Evolutionary conservation across 1,140 invertebrate species (phyloP), one percentile per base, ranked within the genome.

Genomic region (Vanessa atalanta): DNA sequence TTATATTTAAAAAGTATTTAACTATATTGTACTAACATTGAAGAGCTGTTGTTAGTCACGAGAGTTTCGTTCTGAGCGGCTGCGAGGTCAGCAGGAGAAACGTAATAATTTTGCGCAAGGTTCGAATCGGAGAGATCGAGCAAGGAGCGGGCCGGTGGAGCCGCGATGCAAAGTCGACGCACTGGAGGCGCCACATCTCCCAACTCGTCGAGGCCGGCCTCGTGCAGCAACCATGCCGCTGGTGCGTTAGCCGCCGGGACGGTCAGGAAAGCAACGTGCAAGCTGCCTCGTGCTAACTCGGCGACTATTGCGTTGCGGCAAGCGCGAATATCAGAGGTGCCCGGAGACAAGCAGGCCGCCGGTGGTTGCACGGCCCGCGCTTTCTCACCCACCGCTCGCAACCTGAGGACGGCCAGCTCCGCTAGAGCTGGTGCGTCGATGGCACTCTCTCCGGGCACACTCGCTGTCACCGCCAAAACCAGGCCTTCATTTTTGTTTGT

Each of bases 61-160:
- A 60, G 8, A 47, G 23, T 61, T 57, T 60, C 16, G 26, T 63
- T 70, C 47, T n/a, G 23, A 63, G 57, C 68, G 9, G 43, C 1
- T 13, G 47, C 43, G 12, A 73, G 43, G 9, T 79, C 69, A 7
- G 2, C 23, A n/a, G 26, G 23, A 3, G 72, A 69, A 12, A 75
- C 47, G 20, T 76, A 50, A 66, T 82, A 77, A 31, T 77, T 67
- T 9, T 20, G 26, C 14, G 81, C 81, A 2, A 79, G 6, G 15
- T 69, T 31, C 3, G 47, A 51, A 13, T 86, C 77, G 4, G 76
- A 76, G 0, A 85, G 75, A 64, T 85, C 85, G 6, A 85, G 83
- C 12, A 88, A 76, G 12, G 83, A 84, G 64, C 77, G 76, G 11
- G 80, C 78, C 43, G 74, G 81, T 47, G 75, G 79, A 50, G 70